These are phyloP conservation scores for Oryzias dopingdopingensis DNA, from an alignment of 2,797 vertebrate species.

Conservation along the genomic window DNA sequence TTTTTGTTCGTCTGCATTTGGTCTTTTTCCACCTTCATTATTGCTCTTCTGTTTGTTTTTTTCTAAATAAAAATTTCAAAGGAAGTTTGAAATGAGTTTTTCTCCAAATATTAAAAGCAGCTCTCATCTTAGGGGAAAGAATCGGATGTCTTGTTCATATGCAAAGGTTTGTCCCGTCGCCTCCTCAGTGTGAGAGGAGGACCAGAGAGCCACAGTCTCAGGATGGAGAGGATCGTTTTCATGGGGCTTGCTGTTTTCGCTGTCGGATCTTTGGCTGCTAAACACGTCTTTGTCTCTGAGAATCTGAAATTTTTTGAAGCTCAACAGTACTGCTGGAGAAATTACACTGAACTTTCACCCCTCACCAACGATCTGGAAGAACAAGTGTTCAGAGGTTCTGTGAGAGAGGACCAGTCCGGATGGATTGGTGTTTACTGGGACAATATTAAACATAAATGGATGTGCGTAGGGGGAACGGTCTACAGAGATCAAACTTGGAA, in stretches of 20 bases:
- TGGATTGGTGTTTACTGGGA: background rate
- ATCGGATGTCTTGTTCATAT: no score
- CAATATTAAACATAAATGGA: background rate
- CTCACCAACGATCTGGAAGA: background rate
- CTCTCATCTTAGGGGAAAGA: no score
- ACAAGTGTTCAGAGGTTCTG: background rate
- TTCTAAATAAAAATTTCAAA: no score
- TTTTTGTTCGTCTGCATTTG: no score
- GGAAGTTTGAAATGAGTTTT: no score
- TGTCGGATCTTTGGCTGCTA: background rate
- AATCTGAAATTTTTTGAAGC: background rate
- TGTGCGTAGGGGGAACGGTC: slow-evolving; percentile 24
- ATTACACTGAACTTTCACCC: background rate
- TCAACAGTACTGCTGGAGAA: background rate
- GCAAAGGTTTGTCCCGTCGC: no score
- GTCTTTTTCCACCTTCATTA: no score
- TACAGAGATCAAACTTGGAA: background rate
- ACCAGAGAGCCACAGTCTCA: no score
- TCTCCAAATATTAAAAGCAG: no score
- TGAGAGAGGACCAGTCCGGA: background rate
- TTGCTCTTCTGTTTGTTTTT: no score
- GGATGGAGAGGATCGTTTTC: background rate
- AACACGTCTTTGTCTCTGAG: background rate
- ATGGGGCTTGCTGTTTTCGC: background rate
- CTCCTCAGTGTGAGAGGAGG: no score